Base-by-base conservation (phyloP, 2,797 vertebrate species). In the Melanotaenia trifasciata region DNA sequence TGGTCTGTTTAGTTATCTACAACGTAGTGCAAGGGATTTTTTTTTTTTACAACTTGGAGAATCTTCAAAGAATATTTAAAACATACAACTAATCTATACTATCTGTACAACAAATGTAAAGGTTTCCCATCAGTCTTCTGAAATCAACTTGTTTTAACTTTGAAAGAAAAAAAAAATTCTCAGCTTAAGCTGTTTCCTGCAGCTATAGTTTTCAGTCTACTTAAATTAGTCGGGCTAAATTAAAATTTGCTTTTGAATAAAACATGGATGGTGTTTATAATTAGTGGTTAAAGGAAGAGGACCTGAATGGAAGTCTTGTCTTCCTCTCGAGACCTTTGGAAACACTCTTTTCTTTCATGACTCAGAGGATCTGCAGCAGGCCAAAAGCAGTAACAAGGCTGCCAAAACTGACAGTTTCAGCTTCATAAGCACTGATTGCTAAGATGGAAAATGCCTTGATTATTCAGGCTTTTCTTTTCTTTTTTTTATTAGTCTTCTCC, bases 351-450 rank as follows among this genome's bases (percentile, higher is more conserved):
- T 94, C 94, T 93, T 94, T 89, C 89, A 93, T 96, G 95, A 97
- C 93, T 96, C 96, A 96, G 86, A 78, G 83, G 22, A 86, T 87
- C 88, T 67, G 56, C 70, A 47, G 72, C 58, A 71, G 89, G 95
- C 96, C 96, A 96, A 96, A 94, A 94, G 89, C 90, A 97, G 96
- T 96, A 94, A 94, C 92, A 82, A 58, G 73, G 71, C 76, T 81
- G 95, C 96, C 96, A 96, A 96, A 95, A 95, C 93, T 93, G 94
- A 96, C 95, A 92, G 93, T 93, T 95, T 94, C 92, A 94, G 89
- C 93, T 90, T 86, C 79, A 86, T 84, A 94, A 88, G 78, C 91
- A 91, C 83, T 94, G 89, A 93, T 92, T 92, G 79, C 83, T 84
- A 81, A 87, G 84, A 89, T 70, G 86, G 84, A 87, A 92, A 93